Conservation (phyloP, 2,797 vertebrate genomes). For the Todus mexicanus region DNA sequence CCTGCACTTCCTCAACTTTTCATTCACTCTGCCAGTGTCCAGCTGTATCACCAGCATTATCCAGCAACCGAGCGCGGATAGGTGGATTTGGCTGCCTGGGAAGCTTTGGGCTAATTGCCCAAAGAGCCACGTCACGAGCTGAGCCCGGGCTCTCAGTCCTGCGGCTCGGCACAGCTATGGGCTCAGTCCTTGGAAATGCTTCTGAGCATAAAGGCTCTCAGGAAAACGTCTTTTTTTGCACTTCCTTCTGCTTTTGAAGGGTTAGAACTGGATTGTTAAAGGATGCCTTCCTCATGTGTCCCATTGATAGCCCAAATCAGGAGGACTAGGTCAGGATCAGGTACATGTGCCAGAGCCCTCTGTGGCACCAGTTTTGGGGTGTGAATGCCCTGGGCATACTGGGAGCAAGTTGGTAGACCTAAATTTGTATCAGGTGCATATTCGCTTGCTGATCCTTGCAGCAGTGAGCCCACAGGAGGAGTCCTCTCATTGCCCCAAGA, state of each 20-base stretch:
- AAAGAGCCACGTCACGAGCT: accelerated
- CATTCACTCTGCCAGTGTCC: neutral
- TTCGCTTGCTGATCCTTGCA: neutral
- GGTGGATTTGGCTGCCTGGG: neutral
- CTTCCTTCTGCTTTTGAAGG: neutral
- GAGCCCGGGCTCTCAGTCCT: neutral
- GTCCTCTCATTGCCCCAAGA: neutral
- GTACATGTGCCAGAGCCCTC: accelerated
- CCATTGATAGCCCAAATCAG: accelerated
- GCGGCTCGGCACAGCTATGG: accelerated
- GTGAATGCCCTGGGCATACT: neutral
- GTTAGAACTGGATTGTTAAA: neutral
- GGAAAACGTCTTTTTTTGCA: neutral
- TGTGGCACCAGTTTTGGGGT: neutral
- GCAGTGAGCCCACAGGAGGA: accelerated
- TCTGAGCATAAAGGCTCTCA: neutral
- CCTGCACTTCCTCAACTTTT: neutral
- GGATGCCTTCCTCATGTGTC: neutral
- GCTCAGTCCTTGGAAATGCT: neutral
- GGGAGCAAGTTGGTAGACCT: neutral
- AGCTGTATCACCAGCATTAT: accelerated
- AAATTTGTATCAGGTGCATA: accelerated
- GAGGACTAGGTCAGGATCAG: neutral
- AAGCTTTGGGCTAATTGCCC: neutral
- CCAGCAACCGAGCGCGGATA: neutral